A percentile compares a stretch with the other conserved stretches of the same genome.
phyloP scores from a whole-genome alignment of 2,888 invertebrate genomes.

The Tipula confusa region DNA sequence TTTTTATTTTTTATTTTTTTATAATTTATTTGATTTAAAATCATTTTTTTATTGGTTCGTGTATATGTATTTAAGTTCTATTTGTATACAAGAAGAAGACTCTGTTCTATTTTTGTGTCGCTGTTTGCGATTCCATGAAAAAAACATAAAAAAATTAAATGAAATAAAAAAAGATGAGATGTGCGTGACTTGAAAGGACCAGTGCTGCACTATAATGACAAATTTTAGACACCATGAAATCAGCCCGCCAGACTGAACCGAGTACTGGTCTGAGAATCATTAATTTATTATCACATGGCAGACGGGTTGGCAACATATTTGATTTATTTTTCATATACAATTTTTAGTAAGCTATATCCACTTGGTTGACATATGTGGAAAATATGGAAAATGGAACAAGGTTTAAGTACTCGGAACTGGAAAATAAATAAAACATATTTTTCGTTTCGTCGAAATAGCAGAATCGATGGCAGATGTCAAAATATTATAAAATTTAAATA shows the following conservation, averaged over 20 bases:
- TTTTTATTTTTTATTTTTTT: background rate
- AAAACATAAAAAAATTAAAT: background rate
- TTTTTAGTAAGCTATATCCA: too few relatives aligned
- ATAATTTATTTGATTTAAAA: background rate
- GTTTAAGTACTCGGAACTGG: too few relatives aligned
- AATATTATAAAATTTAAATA: too few relatives aligned
- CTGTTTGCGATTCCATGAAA: background rate
- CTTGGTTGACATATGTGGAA: too few relatives aligned
- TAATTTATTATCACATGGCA: background rate
- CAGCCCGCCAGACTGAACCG: background rate
- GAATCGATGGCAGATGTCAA: too few relatives aligned
- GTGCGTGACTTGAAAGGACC: background rate
- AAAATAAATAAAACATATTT: too few relatives aligned
- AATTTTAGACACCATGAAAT: background rate
- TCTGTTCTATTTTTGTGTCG: constrained; percentile 3
- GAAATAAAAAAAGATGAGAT: background rate
- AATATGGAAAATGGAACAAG: too few relatives aligned
- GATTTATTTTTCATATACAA: background rate
- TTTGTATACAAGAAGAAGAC: background rate
- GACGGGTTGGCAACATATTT: background rate
- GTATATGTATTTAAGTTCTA: background rate
- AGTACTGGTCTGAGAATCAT: background rate
- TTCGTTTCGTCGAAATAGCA: too few relatives aligned
- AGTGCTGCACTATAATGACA: background rate
- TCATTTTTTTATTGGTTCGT: background rate